Evolutionary conservation across 2,797 vertebrate species (phyloP).

Genomic region (Phoeniculus purpureus): DNA sequence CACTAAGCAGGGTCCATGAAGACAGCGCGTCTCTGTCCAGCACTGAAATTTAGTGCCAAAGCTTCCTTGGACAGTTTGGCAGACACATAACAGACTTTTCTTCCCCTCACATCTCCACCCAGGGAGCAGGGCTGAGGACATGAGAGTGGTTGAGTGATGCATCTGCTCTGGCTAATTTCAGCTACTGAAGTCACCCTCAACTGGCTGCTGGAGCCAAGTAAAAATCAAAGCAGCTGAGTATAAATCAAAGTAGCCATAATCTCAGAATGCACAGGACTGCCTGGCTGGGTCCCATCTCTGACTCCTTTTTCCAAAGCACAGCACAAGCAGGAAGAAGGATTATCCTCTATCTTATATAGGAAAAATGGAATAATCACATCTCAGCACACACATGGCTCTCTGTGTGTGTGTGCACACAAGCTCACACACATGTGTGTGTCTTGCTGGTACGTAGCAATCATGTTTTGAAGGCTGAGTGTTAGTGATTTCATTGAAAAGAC

Average conservation of each 20-base stretch:
- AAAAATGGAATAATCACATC: not conserved
- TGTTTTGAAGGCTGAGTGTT: not conserved
- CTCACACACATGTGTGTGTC: not conserved
- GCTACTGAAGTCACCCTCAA: slow-evolving; percentile 45
- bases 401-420: not conserved
- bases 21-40: not conserved
- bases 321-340: not conserved
- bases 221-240: not conserved
- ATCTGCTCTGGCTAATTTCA: slow-evolving; percentile 31
- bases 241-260: slow-evolving; percentile 3
- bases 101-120: not conserved
- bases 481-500: not conserved
- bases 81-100: not conserved
- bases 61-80: not conserved
- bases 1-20: not conserved
- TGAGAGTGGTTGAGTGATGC: not conserved
- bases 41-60: not conserved
- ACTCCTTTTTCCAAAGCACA: not conserved
- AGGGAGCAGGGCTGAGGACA: not conserved
- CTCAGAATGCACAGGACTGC: not conserved
- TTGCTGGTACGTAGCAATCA: not conserved
- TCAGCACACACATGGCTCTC: not conserved
- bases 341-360: not conserved
- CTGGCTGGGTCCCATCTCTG: not conserved
- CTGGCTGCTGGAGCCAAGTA: slow-evolving; percentile 3